Evolutionary conservation across 2,113 vertebrate species (phyloP), one percentile per base, ranked within the genome.

Genomic region (Melanerpes aurifrons): DNA sequence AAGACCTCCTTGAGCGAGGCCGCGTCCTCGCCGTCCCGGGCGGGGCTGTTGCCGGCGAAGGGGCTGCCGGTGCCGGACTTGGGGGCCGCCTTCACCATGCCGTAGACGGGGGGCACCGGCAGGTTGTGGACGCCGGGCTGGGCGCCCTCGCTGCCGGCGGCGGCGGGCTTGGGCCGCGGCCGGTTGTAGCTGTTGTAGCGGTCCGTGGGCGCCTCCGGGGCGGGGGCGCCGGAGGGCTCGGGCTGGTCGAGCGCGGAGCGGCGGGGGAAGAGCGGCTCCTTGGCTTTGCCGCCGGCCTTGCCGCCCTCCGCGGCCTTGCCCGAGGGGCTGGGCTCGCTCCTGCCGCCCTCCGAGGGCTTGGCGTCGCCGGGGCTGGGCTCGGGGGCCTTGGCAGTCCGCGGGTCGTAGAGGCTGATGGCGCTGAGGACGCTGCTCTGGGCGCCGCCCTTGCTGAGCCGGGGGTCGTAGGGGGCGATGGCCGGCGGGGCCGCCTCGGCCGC

Each of bases 131-230:
- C 94, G 0, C 97, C 98, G 0, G 98, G 96, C 1, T 98, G 98
- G 2, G 96, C 88, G 0, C 15, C 12, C 8, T 10, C 8, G 94
- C 28, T 9, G 47, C 11, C 32, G 47, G 67, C 43, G 5, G 93
- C 80, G 3, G 87, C 5, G 0, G 97, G 86, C 88, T 99, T 99
- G 53, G 99, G 98, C 4, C 99, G 97, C 1, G 99, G 99, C 22
- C 99, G 80, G 94, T 99, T 99, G 43, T 99, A 99, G 69, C 99
- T 99, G 96, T 99, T 99, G 95, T 99, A 99, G 11, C 99, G 96
- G 96, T 99, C 99, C 0, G 98, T 98, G 29, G 97, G 90, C 2
- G 97, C 61, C 0, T 91, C 96, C 0, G 35, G 35, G 35, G 35
- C 9, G 48, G 48, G 6, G 45, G 77, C 14, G 12, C 72, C 85